phyloP scores from a whole-genome alignment of 2,888 invertebrate species.

The Zaprionus obscuricornis region DNA sequence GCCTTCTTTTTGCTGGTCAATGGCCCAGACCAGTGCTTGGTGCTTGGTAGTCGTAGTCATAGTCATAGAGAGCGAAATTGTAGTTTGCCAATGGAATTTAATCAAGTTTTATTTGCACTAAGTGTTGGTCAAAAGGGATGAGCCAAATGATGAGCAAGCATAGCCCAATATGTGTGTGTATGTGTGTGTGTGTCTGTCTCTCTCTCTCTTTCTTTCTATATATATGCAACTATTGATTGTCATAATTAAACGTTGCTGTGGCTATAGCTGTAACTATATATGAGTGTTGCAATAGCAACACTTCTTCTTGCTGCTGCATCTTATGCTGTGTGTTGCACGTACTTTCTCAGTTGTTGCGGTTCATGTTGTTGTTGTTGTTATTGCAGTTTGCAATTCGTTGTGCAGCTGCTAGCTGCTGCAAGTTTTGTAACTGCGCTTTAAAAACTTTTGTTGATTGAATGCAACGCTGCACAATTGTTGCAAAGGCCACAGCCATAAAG shows the following conservation, averaged over 20 bases:
- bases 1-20: conserved; percentile 30
- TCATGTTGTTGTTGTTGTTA: not conserved
- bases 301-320: conserved; percentile 13
- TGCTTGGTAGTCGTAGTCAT: conserved; percentile 5
- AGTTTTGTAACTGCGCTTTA: conserved; percentile 76
- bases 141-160: conserved; percentile 57
- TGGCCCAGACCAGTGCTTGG: conserved; percentile 12
- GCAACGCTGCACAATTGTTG: conserved; percentile 76
- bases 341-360: conserved; percentile 30
- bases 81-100: conserved; percentile 72
- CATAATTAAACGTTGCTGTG: conserved; percentile 68
- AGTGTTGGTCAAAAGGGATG: too few species aligned
- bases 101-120: conserved; percentile 76
- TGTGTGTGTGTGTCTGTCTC: conserved; percentile 26
- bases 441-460: conserved; percentile 75
- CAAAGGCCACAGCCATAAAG: conserved; percentile 76
- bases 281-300: not conserved
- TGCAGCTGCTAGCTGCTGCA: conserved; percentile 27
- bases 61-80: conserved; percentile 54
- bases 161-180: conserved; percentile 30
- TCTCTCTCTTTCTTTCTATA: too few species aligned
- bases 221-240: conserved; percentile 65
- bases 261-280: conserved; percentile 8
- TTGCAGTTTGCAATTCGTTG: conserved; percentile 8
- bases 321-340: conserved; percentile 50